Conservation (phyloP, 92 coral and sea anemone genomes). For the Ricordea florida region DNA sequence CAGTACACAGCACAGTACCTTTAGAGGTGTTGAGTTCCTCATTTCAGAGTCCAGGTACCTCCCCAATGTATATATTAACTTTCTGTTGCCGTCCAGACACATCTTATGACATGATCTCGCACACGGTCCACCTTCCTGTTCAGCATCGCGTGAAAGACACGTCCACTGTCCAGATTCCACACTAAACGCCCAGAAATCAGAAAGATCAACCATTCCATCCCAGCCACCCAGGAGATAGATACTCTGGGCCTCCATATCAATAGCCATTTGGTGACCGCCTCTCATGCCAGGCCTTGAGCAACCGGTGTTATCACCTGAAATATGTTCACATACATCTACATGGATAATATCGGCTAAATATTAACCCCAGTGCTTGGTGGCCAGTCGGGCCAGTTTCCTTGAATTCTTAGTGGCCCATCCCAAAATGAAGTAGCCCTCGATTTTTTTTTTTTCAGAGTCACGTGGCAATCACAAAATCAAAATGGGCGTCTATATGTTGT, state of each 20-base stretch:
- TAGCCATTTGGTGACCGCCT: slow-evolving; percentile 98
- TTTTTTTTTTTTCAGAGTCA: too few species aligned
- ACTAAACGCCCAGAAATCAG: slow-evolving; percentile 94
- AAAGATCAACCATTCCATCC: slow-evolving; percentile 90
- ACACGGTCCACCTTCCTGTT: slow-evolving; percentile 97
- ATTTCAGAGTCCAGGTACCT: slow-evolving; percentile 94
- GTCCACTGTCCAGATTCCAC: slow-evolving; percentile 77
- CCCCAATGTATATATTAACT: slow-evolving; percentile 89
- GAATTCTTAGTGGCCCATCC: too few species aligned
- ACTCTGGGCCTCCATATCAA: slow-evolving; percentile 85
- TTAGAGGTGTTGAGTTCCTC: slow-evolving; percentile 79
- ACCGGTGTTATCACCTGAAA: slow-evolving; percentile 7
- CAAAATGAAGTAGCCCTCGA: too few species aligned
- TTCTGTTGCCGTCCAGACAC: slow-evolving; percentile 86
- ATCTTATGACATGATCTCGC: slow-evolving; percentile 97
- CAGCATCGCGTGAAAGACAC: slow-evolving; percentile 85
- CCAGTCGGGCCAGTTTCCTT: too few species aligned
- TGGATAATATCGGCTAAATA: too few species aligned
- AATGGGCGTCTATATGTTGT: too few species aligned
- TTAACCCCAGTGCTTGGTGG: too few species aligned
- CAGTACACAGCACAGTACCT: slow-evolving; percentile 55
- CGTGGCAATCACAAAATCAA: too few species aligned
- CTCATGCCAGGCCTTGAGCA: slow-evolving; percentile 90
- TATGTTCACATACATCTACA: too few species aligned
- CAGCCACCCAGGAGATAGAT: slow-evolving; percentile 96